Base-by-base conservation (phyloP, 2,888 invertebrate species). In the Morpho deidamia region DNA sequence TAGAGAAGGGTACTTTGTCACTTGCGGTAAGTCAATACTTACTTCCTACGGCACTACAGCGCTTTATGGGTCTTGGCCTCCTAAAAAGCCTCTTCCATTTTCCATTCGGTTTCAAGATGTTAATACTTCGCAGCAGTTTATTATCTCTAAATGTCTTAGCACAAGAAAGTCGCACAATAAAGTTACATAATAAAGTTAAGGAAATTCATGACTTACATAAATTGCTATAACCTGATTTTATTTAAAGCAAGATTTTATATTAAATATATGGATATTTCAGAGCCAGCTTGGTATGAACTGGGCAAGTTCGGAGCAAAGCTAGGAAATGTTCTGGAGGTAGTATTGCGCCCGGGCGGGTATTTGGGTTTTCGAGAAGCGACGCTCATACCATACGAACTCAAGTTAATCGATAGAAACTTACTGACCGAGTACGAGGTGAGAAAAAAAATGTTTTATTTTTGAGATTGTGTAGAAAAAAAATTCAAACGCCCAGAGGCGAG, bases 211-310 rank as follows among this genome's bases (percentile, higher is more conserved):
- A 23, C 23, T 23, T 23, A 5, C 3, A 23, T 23, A 3, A 3
- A 23, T 23, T 23, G 23, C 23, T 43, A 8, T 14, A 14, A 40
- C 32, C 33, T 1, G n/a, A 11, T 34, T 32, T 41, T 44, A 9
- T 8, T n/a, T 33, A 44, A 46, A 9, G 11, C 76, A 75, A 9
- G 32, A 35, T 33, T 41, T n/a, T 38, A 34, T 47, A n/a, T n/a
- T n/a, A n/a, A n/a, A n/a, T n/a, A n/a, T n/a, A n/a, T n/a, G n/a
- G n/a, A n/a, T n/a, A 10, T 50, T 61, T 23, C 74, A 95, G 97
- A 97, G 68, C 98, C 98, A 1, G 97, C 97, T 7, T 97, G 94
- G 87, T 98, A 98, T 75, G 94, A 95, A 70, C 92, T 93, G 58
- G 93, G 93, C 5, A 92, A 95, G 67, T 98, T 95, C 78, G 99